These are phyloP conservation scores for Eupeodes latifasciatus DNA, from an alignment of 2,888 invertebrate species.

Conservation along the genomic window DNA sequence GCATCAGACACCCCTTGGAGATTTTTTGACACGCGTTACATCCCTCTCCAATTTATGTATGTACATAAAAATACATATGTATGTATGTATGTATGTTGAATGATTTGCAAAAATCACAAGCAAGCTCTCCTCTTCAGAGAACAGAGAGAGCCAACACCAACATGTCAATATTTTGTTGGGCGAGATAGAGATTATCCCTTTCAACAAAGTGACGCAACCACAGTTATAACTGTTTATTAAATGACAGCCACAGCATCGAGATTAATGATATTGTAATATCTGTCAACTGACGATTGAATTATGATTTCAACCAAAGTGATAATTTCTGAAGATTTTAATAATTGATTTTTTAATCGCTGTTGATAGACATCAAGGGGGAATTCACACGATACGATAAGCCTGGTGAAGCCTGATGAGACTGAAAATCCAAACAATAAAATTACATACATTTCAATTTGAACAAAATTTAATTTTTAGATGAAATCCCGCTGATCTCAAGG, in stretches of 20 bases:
- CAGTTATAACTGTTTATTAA: constrained; percentile 61
- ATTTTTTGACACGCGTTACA: constrained; percentile 49
- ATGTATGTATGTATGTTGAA: constrained; percentile 67
- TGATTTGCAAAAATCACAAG: constrained; percentile 57
- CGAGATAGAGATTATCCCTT: constrained; percentile 44
- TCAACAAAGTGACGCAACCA: constrained; percentile 63
- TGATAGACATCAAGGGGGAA: constrained; percentile 20
- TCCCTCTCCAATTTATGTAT: constrained; percentile 37
- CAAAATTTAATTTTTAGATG: constrained; percentile 63
- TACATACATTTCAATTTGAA: constrained; percentile 54
- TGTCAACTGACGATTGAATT: constrained; percentile 74
- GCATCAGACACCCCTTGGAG: constrained; percentile 44
- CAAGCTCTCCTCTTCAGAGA: constrained; percentile 22
- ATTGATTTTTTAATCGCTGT: constrained; percentile 75
- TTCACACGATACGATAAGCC: not conserved
- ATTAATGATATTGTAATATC: constrained; percentile 72
- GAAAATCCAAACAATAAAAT: constrained; percentile 2
- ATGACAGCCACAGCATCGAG: constrained; percentile 70
- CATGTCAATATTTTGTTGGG: constrained; percentile 35
- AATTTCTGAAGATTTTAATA: constrained; percentile 69
- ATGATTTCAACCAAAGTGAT: constrained; percentile 70
- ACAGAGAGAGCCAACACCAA: not conserved
- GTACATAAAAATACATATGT: no score
- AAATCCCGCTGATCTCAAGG: constrained; percentile 62
- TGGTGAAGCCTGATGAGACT: not conserved